Base-by-base conservation (phyloP, 2,113 vertebrate species). In the Motacilla alba region DNA sequence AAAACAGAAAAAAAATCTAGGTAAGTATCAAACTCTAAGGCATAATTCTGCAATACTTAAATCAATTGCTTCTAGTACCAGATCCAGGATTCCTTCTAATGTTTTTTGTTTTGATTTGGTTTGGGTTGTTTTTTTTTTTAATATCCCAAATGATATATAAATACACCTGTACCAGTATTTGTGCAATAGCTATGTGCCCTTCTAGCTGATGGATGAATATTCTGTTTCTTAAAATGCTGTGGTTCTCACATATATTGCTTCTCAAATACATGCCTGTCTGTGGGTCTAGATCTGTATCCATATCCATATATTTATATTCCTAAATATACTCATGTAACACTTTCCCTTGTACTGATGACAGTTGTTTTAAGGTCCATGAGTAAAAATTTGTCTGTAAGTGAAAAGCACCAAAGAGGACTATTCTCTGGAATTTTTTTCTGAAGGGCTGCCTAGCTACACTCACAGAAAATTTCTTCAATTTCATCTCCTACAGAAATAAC, bases 301-400 rank as follows among this genome's bases (percentile, higher is more conserved):
- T 19, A 78, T 56, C 50, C 7, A 47, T 41, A 60, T 24, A 20
- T 6, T 39, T 22, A 24, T 39, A 75, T 60, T 64, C 89, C 2
- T 46, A 13, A 50, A 37, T 31, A 44, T 2, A 37, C 3, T 43
- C 2, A 12, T 11, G 4, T n/a, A 53, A 64, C 7, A 1, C 7
- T 4, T 88, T 60, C 9, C 3, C 3, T 8, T 58, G 5, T n/a
- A 16, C 2, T 26, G 16, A 22, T n/a, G 82, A 56, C 26, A 31
- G 6, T 8, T 82, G 7, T 46, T 89, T 83, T 62, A 30, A 77
- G 4, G 15, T 39, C 47, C 41, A 20, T 23, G 9, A 26, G 22
- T 35, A 26, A 84, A 78, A 95, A n/a, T 0, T 13, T 49, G 2
- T 33, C 11, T 33, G 6, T 30, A 43, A 77, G 13, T 55, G 15